Evolutionary conservation across 35 echinoderm and acorn worm species (phyloP), one percentile per base, ranked within the genome.

Genomic region (Heliocidaris tuberculata): DNA sequence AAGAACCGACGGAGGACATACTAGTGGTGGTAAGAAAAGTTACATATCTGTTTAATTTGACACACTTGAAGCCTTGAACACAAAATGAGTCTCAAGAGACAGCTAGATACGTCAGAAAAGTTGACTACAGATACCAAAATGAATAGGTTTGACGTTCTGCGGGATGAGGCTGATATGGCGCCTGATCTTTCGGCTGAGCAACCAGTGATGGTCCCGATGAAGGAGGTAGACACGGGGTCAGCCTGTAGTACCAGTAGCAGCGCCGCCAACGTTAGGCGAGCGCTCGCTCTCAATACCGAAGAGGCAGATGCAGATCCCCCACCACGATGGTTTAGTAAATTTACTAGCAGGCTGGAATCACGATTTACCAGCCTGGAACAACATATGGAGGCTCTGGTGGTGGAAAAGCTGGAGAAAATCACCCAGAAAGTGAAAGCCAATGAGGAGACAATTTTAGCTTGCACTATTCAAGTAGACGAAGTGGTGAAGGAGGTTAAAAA

Each of bases 241-340:
- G 70, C 70, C 70, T n/a, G n/a, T n/a, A n/a, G 4, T 85, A 85
- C 15, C n/a, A 85, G 70, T 85, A 85, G 70, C 70, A 85, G 70
- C 70, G 70, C 70, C 1, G 15, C 70, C 1, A 89, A 30, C 86
- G 86, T 4, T 89, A 89, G 86, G 31, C 86, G 86, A 24, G 86
- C 24, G 31, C 86, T 89, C 32, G 13, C 86, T 1, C 86, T 89
- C 31, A 32, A 35, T 30, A 30, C 86, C 31, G 86, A 89, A 89
- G 86, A 30, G 12, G 86, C 24, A 89, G 86, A 89, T 13, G 15
- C 24, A 27, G 86, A 89, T 30, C 86, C 13, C 86, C 86, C 86
- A 89, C 86, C 86, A 89, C 86, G 86, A 30, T 89, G 86, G 86
- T 89, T 89, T 32, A 89, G 86, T 32, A 89, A 89, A 30, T 89